Percentiles rank a stretch among this genome's conserved stretches.
These are phyloP conservation scores for Nasalis larvatus DNA, from an alignment of 2,113 vertebrate species.

Conservation along the genomic window DNA sequence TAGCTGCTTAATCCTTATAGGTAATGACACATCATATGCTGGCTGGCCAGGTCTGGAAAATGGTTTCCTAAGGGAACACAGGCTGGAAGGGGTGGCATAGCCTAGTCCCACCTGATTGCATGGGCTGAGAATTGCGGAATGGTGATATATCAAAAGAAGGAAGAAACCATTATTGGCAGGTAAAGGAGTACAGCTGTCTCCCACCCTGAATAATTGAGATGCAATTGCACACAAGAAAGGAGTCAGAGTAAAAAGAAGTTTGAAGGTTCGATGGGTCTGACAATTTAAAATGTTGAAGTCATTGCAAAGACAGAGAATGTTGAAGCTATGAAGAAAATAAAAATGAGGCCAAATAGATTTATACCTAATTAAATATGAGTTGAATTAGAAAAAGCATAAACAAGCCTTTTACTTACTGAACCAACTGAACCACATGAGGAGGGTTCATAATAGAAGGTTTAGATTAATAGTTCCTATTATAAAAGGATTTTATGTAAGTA, in stretches of 20 bases:
- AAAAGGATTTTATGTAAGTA: not conserved
- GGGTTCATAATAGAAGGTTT: not conserved
- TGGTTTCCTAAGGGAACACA: not conserved
- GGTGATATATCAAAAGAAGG: not conserved
- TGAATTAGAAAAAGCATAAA: not conserved
- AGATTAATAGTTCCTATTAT: not conserved
- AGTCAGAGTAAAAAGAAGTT: rapidly evolving
- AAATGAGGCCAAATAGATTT: not conserved
- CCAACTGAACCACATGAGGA: not conserved
- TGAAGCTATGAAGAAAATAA: not conserved
- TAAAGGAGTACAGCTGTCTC: not conserved
- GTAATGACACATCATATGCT: not conserved
- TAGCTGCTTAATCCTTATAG: not conserved
- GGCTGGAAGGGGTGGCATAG: not conserved
- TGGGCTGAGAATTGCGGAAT: not conserved
- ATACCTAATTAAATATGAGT: not conserved
- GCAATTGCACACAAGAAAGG: not conserved
- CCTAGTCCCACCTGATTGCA: not conserved
- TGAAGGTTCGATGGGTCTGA: not conserved
- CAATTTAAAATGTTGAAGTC: not conserved
- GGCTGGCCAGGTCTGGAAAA: not conserved
- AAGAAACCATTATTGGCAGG: not conserved
- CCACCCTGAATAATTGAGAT: not conserved
- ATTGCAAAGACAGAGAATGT: not conserved
- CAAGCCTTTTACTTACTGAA: not conserved